Evolutionary conservation across 2,797 vertebrate species (phyloP).

Genomic region (Netta rufina): DNA sequence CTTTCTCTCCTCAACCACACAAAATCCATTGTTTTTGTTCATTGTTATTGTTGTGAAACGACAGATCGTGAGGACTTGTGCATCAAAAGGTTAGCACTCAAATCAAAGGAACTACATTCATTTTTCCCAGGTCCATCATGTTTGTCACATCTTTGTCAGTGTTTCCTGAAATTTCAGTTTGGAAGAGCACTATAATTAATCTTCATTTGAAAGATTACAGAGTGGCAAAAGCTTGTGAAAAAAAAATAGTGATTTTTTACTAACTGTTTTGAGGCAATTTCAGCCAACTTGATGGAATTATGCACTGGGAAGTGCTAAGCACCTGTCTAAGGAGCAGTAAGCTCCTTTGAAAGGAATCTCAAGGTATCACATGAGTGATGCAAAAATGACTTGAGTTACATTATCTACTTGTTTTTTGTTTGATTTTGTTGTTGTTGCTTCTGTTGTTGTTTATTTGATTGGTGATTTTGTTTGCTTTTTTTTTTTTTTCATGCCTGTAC

Average conservation of each 20-base stretch:
- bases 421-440: too few species aligned
- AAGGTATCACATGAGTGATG: neutral
- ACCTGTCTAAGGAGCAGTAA: neutral
- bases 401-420: neutral
- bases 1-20: neutral
- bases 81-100: neutral
- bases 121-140: neutral
- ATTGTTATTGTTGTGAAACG: neutral
- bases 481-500: neutral
- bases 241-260: neutral
- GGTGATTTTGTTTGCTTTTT: too few species aligned
- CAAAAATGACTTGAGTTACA: neutral
- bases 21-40: neutral
- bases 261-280: neutral
- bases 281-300: neutral
- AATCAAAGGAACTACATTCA: accelerated
- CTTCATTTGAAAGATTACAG: neutral
- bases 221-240: neutral
- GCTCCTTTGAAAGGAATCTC: neutral
- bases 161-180: neutral
- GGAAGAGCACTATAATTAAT: neutral
- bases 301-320: neutral
- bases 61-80: neutral
- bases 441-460: too few species aligned
- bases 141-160: neutral